Evolutionary conservation across 2,797 vertebrate species (phyloP), one percentile per base, ranked within the genome.

Genomic region (Spea hammondii): DNA sequence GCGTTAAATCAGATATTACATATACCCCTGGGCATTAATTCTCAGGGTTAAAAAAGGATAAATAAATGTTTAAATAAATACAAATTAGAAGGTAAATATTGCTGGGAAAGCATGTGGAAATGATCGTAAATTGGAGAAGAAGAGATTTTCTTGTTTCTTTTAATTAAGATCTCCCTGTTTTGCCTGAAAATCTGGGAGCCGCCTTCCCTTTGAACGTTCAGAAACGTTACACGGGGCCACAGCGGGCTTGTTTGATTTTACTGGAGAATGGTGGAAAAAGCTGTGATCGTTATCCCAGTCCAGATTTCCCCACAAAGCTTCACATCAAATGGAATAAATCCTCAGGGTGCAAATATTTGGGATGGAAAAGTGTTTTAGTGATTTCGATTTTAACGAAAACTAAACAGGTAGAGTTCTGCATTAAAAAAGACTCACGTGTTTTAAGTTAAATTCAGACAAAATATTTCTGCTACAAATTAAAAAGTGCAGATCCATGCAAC

Each of bases 101-200:
- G 54, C 65, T 44, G 54, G 53, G 46, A 72, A 73, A 47, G 68
- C 69, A 77, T 66, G 69, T 72, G 74, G 53, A 66, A 72, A 17
- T 66, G 45, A 67, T 81, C 72, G 74, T 45, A 53, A 67, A 51
- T 32, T 51, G 79, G 78, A 66, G 67, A 54, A 47, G 6, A 17
- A 2, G n/a, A 45, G 46, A 50, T 59, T 54, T 64, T 71, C 66
- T 46, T 80, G 49, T 70, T 76, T 17, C 12, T 65, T 76, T 65
- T 65, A 59, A 80, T 80, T 66, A 80, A 10, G 53, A 60, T 72
- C 45, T 60, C 47, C 12, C 47, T 71, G 51, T 60, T 72, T 48
- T 49, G 46, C 32, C 59, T 4, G 51, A 76, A 57, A 57, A 70
- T 66, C 51, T 70, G 78, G 49, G 66, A 70, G 49, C 57, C 60